phyloP scores from a whole-genome alignment of 2,797 vertebrate species.

The Crenuchus spilurus region DNA sequence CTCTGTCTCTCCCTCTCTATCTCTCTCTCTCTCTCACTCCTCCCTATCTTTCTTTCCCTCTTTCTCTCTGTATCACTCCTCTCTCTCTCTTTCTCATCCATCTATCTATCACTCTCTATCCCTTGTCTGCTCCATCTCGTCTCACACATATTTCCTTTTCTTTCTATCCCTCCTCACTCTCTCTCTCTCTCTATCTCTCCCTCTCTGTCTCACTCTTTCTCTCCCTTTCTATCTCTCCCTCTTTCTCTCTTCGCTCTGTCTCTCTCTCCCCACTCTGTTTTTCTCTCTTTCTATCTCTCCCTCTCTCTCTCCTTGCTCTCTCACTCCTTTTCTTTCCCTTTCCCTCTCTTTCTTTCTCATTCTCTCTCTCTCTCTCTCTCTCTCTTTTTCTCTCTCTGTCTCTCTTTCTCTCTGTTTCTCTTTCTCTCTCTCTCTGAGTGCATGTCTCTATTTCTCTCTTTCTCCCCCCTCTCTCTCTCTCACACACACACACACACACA shows the following conservation, averaged over 20 bases:
- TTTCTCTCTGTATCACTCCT: neutral
- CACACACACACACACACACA: no score
- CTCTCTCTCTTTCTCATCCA: neutral
- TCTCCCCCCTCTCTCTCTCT: neutral
- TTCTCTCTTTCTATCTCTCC: neutral
- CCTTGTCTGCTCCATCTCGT: neutral
- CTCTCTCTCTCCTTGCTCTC: conserved; percentile 12
- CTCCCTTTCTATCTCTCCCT: neutral
- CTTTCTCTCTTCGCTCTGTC: neutral
- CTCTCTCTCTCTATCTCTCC: neutral
- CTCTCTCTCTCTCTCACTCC: neutral
- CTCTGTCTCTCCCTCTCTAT: neutral
- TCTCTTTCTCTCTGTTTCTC: neutral
- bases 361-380: conserved; percentile 2
- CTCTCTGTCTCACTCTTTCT: neutral
- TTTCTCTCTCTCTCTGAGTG: neutral
- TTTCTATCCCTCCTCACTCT: neutral
- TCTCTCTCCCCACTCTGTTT: conserved; percentile 13
- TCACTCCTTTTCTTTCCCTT: neutral
- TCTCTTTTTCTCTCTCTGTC: conserved; percentile 5
- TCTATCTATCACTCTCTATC: neutral
- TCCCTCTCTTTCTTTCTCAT: neutral
- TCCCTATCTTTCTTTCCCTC: neutral
- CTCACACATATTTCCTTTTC: neutral
- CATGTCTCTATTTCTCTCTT: neutral